Conservation (phyloP, 2,797 vertebrate genomes). For the Microctenopoma steveboyesi region DNA sequence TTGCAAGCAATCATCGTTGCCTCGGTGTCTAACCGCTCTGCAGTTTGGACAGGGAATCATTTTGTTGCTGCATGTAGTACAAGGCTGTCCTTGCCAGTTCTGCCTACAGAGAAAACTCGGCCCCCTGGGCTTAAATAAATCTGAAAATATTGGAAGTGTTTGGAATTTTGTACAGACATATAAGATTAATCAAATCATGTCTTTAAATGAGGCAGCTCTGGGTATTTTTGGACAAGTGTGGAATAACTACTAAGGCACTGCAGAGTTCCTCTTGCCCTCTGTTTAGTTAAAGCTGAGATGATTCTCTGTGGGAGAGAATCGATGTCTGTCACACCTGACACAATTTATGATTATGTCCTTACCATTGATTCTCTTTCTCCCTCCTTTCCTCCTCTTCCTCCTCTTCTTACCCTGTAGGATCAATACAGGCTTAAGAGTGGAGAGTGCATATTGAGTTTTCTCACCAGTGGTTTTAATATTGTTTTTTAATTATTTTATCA, state of each 20-base stretch:
- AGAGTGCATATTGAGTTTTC: conserved; percentile 74
- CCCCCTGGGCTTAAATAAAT: conserved; percentile 50
- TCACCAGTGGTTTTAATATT: conserved; percentile 80
- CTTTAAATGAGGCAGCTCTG: conserved; percentile 79
- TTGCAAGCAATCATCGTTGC: conserved; percentile 53
- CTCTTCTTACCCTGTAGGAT: conserved; percentile 49
- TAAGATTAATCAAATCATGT: conserved; percentile 66
- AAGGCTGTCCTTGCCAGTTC: conserved; percentile 56
- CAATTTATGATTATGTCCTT: conserved; percentile 58
- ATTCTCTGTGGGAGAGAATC: conserved; percentile 50
- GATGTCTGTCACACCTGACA: conserved; percentile 49
- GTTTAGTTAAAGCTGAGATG: conserved; percentile 47
- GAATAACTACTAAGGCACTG: conserved; percentile 71
- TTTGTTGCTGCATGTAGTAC: conserved; percentile 72
- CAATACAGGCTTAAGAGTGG: conserved; percentile 57
- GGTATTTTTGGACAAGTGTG: conserved; percentile 71
- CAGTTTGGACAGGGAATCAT: conserved; percentile 54
- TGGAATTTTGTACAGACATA: conserved; percentile 78
- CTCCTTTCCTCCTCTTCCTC: conserved; percentile 47
- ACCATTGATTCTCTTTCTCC: conserved; percentile 53
- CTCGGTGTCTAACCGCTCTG: conserved; percentile 64
- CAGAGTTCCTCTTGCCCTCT: conserved; percentile 68
- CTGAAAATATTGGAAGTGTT: conserved; percentile 65
- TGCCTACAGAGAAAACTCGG: conserved; percentile 58
- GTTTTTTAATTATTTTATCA: conserved; percentile 81